phyloP scores from a whole-genome alignment of 2,888 invertebrate species.

The Anthrax anthrax region DNA sequence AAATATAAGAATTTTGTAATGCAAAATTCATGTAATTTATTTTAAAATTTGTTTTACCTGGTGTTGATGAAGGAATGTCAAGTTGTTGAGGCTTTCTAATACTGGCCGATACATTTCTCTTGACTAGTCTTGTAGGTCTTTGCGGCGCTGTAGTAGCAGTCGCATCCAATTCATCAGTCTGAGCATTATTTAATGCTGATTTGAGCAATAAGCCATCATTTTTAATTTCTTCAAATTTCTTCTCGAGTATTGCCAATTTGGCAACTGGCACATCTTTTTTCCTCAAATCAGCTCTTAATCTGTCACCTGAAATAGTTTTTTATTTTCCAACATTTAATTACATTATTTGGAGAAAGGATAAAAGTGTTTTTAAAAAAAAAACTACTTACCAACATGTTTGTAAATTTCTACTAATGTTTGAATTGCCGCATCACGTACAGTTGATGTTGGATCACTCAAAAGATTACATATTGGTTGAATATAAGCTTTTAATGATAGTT shows the following conservation, averaged over 20 bases:
- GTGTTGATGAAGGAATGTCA: constrained; percentile 12
- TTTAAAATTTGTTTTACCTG: neutral
- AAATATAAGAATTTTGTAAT: too few species aligned
- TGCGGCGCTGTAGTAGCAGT: constrained; percentile 24
- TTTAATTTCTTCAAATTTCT: constrained; percentile 76
- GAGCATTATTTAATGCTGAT: constrained; percentile 40
- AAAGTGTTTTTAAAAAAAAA: too few species aligned
- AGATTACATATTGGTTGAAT: constrained; percentile 71
- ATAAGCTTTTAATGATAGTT: constrained; percentile 65
- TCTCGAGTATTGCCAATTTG: constrained; percentile 54
- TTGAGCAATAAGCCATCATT: constrained; percentile 65
- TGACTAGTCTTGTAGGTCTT: constrained; percentile 36
- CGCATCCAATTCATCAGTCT: constrained; percentile 37
- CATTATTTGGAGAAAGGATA: too few species aligned
- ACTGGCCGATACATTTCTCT: constrained; percentile 32
- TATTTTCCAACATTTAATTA: neutral
- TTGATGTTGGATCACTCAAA: constrained; percentile 71
- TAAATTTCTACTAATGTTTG: constrained; percentile 80
- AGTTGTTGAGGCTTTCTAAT: constrained; percentile 22
- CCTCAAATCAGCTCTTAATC: constrained; percentile 64
- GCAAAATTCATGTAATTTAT: too few species aligned
- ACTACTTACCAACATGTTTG: constrained; percentile 66
- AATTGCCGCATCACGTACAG: constrained; percentile 77
- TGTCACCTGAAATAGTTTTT: constrained; percentile 55
- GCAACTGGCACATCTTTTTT: constrained; percentile 65